A percentile compares a stretch with the other conserved stretches of the same genome.
These are phyloP conservation scores for Stegana nigrithorax DNA, from an alignment of 2,888 invertebrate species.

Conservation along the genomic window DNA sequence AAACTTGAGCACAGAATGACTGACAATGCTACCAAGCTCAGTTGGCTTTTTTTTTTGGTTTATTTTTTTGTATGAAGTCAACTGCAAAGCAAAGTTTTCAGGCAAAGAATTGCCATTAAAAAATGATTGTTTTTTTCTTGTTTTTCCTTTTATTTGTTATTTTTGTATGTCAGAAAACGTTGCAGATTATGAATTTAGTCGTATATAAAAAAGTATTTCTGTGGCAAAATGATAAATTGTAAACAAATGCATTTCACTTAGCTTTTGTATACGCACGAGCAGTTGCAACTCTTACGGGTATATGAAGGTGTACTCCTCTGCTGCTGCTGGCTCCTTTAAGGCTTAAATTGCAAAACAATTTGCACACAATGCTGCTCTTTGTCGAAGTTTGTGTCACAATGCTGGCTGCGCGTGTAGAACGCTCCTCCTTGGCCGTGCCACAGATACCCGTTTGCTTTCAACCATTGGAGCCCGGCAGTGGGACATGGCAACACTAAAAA, in stretches of 20 bases:
- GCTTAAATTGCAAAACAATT: constrained; percentile 9
- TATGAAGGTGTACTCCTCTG: too few relatives aligned
- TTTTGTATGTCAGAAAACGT: neutral
- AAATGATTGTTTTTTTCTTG: too few relatives aligned
- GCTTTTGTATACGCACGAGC: too few relatives aligned
- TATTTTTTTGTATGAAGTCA: too few relatives aligned
- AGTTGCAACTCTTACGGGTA: too few relatives aligned
- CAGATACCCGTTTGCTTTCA: too few relatives aligned
- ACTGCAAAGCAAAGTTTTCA: neutral
- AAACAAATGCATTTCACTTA: neutral
- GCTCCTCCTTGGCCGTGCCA: neutral
- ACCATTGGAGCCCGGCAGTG: too few relatives aligned
- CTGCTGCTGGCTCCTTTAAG: too few relatives aligned
- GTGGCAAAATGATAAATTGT: constrained; percentile 13
- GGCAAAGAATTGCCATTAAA: neutral
- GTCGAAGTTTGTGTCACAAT: constrained; percentile 24
- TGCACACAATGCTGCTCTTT: constrained; percentile 11
- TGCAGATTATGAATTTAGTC: too few relatives aligned
- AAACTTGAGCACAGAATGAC: constrained; percentile 50
- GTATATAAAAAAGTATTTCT: neutral
- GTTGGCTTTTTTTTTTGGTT: too few relatives aligned
- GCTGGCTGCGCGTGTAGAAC: too few relatives aligned
- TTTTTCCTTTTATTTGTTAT: too few relatives aligned
- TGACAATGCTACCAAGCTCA: constrained; percentile 41
- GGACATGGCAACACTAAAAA: neutral